Conservation (phyloP, 2,797 vertebrate genomes). For the Clarias fuscus region DNA sequence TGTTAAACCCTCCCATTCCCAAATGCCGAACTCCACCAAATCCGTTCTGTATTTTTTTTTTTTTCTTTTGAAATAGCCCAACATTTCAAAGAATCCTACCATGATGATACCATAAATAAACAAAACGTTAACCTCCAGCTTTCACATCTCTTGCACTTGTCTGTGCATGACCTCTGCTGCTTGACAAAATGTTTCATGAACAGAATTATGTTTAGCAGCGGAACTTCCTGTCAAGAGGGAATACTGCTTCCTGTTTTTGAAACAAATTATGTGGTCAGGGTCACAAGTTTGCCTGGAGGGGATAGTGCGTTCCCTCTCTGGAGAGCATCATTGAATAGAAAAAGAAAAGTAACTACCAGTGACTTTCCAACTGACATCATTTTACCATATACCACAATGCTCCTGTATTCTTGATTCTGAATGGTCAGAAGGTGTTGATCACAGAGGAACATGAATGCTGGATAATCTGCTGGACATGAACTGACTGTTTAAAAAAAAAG, state of each 20-base stretch:
- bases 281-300: conserved; percentile 33
- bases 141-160: conserved; percentile 33
- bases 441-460: not conserved
- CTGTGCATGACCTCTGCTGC: conserved; percentile 39
- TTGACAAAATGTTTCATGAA: conserved; percentile 44
- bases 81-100: conserved; percentile 19
- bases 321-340: conserved; percentile 14
- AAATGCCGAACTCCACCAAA: not conserved
- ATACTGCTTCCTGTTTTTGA: conserved; percentile 57
- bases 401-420: not conserved
- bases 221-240: conserved; percentile 52
- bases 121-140: conserved; percentile 21
- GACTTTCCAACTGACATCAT: conserved; percentile 6
- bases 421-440: no score
- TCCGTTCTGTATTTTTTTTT: not conserved
- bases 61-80: not conserved
- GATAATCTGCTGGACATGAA: not conserved
- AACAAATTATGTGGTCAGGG: conserved; percentile 44
- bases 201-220: conserved; percentile 51
- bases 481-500: not conserved
- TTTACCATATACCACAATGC: not conserved
- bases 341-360: not conserved
- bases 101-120: conserved; percentile 27
- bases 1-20: conserved; percentile 11
- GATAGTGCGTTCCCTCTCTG: conserved; percentile 26